Evolutionary conservation across 2,888 invertebrate genomes (phyloP).

Genomic region (Piscicola geometra): DNA sequence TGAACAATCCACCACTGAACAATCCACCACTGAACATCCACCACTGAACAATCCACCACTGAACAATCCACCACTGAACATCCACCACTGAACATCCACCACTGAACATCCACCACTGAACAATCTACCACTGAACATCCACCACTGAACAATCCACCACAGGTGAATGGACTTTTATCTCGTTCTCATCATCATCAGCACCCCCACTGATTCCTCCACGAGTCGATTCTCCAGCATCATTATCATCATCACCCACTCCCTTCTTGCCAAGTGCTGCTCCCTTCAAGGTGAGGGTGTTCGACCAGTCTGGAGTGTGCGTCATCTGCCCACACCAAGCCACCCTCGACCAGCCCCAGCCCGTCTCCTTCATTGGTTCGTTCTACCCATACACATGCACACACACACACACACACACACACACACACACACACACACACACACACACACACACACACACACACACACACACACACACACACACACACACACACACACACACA

Average conservation of each 20-base stretch:
- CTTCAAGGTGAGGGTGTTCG: slow-evolving; percentile 10
- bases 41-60: no score
- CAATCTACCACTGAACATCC: no score
- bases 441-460: slow-evolving; percentile 13
- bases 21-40: no score
- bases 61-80: no score
- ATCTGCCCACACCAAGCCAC: background rate
- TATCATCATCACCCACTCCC: background rate
- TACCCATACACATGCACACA: slow-evolving; percentile 10
- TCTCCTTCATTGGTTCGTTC: slow-evolving; percentile 2
- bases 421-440: slow-evolving; percentile 24
- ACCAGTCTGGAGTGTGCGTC: slow-evolving; percentile 16
- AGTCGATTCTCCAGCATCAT: slow-evolving; percentile 14
- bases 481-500: slow-evolving; percentile 11
- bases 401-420: slow-evolving; percentile 17
- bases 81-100: no score
- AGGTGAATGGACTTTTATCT: background rate
- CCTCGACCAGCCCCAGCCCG: background rate
- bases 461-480: background rate
- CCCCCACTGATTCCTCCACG: background rate
- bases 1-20: no score
- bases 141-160: no score
- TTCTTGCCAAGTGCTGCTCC: background rate
- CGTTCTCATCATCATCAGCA: background rate
- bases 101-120: no score